Evolutionary conservation across 2,113 vertebrate species (phyloP).

Genomic region (Tachysurus fulvidraco): DNA sequence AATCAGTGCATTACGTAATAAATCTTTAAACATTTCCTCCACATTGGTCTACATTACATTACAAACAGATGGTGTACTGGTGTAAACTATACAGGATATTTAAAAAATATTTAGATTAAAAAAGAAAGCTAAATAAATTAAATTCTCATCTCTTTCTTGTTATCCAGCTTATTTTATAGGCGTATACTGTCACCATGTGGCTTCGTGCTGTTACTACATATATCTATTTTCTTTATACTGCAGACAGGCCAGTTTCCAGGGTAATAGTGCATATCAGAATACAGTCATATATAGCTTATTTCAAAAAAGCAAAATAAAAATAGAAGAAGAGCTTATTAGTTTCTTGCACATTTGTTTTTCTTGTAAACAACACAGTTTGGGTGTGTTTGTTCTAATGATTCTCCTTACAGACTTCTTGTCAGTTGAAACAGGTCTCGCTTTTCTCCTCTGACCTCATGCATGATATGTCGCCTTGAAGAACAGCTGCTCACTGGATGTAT

Average conservation of each 20-base stretch:
- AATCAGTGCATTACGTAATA: neutral
- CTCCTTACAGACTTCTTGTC: neutral
- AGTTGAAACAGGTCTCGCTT: neutral
- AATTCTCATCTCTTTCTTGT: neutral
- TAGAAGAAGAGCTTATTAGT: neutral
- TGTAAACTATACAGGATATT: neutral
- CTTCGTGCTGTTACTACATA: neutral
- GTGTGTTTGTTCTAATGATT: neutral
- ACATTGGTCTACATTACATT: neutral
- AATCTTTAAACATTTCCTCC: neutral
- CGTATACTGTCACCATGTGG: conserved; percentile 4
- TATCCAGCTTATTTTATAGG: neutral
- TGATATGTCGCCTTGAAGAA: neutral
- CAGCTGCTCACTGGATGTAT: neutral
- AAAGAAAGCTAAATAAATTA: neutral
- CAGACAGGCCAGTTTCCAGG: neutral
- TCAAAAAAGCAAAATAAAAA: neutral
- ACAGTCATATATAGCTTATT: neutral
- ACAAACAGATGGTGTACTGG: neutral
- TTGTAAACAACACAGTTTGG: neutral
- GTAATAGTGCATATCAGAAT: neutral
- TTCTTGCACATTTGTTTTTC: neutral
- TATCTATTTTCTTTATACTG: neutral
- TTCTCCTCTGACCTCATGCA: neutral
- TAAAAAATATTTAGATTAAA: neutral